A percentile compares a stretch with the other conserved stretches of the same genome.
phyloP scores from a whole-genome alignment of 2,888 invertebrate genomes.

The Empis livida region DNA sequence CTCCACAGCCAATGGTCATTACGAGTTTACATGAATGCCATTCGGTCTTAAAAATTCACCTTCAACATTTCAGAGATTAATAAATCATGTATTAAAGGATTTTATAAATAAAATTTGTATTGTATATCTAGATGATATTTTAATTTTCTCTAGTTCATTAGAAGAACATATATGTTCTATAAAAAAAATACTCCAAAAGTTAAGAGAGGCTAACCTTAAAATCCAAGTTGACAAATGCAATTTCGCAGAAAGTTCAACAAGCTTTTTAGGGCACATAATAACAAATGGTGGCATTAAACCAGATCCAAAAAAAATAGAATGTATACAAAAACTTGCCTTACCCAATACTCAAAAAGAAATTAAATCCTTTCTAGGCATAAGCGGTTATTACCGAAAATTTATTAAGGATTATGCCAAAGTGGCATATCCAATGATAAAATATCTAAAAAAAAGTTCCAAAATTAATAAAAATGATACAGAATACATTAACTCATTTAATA shows the following conservation, averaged over 20 bases:
- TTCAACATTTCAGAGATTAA: conserved; percentile 1
- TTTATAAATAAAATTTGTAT: conserved; percentile 13
- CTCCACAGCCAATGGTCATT: conserved; percentile 3
- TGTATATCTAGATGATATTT: conserved; percentile 17
- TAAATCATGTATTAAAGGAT: not conserved
- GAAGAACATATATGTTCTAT: no score
- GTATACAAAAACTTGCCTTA: not conserved
- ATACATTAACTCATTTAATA: not conserved
- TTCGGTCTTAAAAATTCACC: conserved; percentile 8
- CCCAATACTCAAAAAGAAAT: not conserved
- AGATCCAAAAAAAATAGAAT: not conserved
- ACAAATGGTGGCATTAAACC: not conserved
- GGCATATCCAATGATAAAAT: not conserved
- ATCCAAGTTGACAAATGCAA: not conserved
- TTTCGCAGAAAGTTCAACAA: not conserved
- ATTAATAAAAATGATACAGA: not conserved
- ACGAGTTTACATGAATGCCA: conserved; percentile 9
- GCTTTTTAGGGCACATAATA: not conserved
- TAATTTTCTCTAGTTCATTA: conserved; percentile 9
- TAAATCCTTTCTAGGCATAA: not conserved
- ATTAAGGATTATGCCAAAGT: not conserved
- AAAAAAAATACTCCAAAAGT: not conserved
- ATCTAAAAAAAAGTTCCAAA: not conserved
- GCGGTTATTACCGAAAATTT: not conserved
- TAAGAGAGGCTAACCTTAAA: not conserved